Evolutionary conservation across 2,888 invertebrate genomes (phyloP).

Genomic region (Mythimna vitellina): DNA sequence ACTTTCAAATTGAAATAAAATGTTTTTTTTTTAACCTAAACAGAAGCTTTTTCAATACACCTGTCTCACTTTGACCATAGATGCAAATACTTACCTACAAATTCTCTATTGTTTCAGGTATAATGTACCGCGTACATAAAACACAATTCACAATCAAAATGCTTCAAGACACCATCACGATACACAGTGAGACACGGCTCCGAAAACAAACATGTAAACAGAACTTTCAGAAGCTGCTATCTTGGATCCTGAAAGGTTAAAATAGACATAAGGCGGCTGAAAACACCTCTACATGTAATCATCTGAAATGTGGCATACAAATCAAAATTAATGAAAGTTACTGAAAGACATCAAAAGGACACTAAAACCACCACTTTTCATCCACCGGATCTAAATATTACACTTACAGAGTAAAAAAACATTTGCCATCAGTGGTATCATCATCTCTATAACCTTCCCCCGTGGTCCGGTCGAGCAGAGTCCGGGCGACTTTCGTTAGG

Average conservation of each 20-base stretch:
- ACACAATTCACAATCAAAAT: neutral
- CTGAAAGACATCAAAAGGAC: neutral
- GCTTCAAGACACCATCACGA: neutral
- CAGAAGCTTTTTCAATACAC: no score
- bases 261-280: neutral
- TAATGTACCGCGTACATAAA: neutral
- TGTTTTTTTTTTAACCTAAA: no score
- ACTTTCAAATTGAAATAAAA: neutral
- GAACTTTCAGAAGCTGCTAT: neutral
- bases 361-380: neutral
- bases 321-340: neutral
- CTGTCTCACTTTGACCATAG: no score
- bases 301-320: neutral
- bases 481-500: slow-evolving; percentile 90
- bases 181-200: neutral
- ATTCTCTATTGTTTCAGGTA: slow-evolving; percentile 43
- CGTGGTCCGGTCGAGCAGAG: slow-evolving; percentile 82
- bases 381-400: neutral
- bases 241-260: neutral
- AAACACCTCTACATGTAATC: neutral
- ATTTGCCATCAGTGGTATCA: slow-evolving; percentile 56
- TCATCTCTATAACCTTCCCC: slow-evolving; percentile 73
- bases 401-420: neutral
- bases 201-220: neutral
- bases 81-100: neutral